Base-by-base conservation (phyloP, 2,113 vertebrate genomes). In the Crypturellus undulatus region DNA sequence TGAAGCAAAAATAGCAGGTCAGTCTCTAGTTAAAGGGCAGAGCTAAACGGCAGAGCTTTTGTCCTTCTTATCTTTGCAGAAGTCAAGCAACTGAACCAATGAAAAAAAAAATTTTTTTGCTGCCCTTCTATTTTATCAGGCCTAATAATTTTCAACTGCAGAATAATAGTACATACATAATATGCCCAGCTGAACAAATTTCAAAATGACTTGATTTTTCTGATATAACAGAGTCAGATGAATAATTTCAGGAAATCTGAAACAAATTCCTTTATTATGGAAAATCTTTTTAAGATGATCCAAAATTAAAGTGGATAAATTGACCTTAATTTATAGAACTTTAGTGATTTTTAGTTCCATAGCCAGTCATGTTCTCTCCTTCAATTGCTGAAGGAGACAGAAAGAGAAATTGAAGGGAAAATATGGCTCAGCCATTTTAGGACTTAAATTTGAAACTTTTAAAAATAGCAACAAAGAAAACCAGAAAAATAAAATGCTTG, bases 401-500 rank as follows among this genome's bases (percentile, higher is more conserved):
- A 65, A 68, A 69, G 5, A 30, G 0, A 3, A 62, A 40, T 8
- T 1, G 34, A 47, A 0, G 0, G 24, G 42, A 77, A 72, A 93
- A 79, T 1, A 0, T 75, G 10, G 45, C 14, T 42, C 0, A 34
- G 22, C 3, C 1, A 0, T 3, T 70, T 90, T 40, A 77, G 22
- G 21, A 8, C 20, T 1, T 4, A 67, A 40, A 77, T 58, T 85
- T 86, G 52, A 88, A 89, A 16, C 10, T 63, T 56, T 3, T 28
- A 54, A 28, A 54, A 60, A 42, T 87, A 79, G 4, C 4, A 45
- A 16, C 10, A 60, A 76, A 67, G 8, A 60, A 77, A 69, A 49
- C 43, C 8, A 79, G 26, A 45, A 81, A 75, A 58, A 1, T 7
- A 65, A 68, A 90, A 36, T 54, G 8, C 5, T 51, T 86, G 4